Evolutionary conservation across 2,797 vertebrate species (phyloP).

Genomic region (Phoxinus dragarum): DNA sequence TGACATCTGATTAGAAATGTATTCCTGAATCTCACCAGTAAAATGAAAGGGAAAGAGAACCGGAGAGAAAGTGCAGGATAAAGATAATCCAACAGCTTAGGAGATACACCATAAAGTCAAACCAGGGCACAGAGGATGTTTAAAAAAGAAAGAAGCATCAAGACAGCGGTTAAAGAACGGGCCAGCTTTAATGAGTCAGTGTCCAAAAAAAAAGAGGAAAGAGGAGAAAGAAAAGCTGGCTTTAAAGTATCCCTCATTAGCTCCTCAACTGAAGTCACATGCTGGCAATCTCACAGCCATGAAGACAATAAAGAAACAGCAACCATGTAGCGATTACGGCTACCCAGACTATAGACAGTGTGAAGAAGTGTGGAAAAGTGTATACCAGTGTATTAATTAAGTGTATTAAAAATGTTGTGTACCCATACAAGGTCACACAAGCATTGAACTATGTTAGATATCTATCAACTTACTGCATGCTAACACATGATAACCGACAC

Average conservation of each 20-base stretch:
- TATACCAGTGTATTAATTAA: not conserved
- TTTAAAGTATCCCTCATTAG: conserved; percentile 44
- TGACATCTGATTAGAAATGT: conserved; percentile 66
- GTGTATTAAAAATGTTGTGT: not conserved
- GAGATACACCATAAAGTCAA: conserved; percentile 58
- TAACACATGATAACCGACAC: not conserved
- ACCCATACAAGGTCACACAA: not conserved
- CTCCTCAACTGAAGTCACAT: conserved; percentile 39
- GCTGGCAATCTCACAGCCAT: conserved; percentile 30
- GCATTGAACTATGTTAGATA: not conserved
- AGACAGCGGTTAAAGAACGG: conserved; percentile 40
- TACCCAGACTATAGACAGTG: not conserved
- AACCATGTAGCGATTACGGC: not conserved
- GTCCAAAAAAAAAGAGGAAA: conserved; percentile 23
- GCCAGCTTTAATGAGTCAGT: conserved; percentile 51
- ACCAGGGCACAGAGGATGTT: conserved; percentile 52
- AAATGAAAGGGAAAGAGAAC: conserved; percentile 61
- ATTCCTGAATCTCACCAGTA: conserved; percentile 57
- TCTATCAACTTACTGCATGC: not conserved
- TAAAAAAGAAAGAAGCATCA: conserved; percentile 27
- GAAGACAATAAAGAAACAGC: conserved; percentile 41
- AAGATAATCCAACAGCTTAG: conserved; percentile 69
- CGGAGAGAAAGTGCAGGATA: conserved; percentile 51
- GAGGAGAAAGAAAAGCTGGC: conserved; percentile 33
- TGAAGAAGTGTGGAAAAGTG: not conserved